phyloP scores from a whole-genome alignment of 2,797 vertebrate species.

The Nannoperca obscura region DNA sequence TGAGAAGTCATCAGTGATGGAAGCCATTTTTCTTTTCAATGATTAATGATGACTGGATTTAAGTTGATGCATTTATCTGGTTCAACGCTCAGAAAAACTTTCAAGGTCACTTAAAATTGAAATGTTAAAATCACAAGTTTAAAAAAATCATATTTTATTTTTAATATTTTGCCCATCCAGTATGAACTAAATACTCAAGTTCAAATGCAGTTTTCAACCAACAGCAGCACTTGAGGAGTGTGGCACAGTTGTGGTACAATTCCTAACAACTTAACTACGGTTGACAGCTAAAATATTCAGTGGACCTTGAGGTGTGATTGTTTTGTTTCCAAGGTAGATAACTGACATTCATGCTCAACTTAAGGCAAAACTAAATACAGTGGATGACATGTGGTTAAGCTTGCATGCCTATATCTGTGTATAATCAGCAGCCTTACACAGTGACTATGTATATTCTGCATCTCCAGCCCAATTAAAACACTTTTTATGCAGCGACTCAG shows the following conservation, averaged over 20 bases:
- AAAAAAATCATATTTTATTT: not conserved
- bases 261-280: not conserved
- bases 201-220: too few relatives aligned
- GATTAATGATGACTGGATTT: not conserved
- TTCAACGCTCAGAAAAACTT: not conserved
- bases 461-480: slow-evolving; percentile 6
- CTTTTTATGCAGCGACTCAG: slow-evolving; percentile 17
- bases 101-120: not conserved
- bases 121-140: not conserved
- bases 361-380: too few relatives aligned
- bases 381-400: not conserved
- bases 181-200: not conserved
- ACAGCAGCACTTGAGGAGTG: too few relatives aligned
- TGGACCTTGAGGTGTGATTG: not conserved
- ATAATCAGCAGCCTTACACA: not conserved
- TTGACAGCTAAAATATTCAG: not conserved
- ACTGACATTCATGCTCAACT: not conserved
- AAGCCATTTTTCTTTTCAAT: not conserved
- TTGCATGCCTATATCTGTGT: not conserved
- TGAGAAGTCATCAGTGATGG: not conserved
- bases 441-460: not conserved
- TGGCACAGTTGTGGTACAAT: not conserved
- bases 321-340: not conserved
- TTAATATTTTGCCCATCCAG: not conserved
- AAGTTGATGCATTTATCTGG: not conserved